Conservation (phyloP, 2,888 invertebrate genomes). For the Carabus problematicus region DNA sequence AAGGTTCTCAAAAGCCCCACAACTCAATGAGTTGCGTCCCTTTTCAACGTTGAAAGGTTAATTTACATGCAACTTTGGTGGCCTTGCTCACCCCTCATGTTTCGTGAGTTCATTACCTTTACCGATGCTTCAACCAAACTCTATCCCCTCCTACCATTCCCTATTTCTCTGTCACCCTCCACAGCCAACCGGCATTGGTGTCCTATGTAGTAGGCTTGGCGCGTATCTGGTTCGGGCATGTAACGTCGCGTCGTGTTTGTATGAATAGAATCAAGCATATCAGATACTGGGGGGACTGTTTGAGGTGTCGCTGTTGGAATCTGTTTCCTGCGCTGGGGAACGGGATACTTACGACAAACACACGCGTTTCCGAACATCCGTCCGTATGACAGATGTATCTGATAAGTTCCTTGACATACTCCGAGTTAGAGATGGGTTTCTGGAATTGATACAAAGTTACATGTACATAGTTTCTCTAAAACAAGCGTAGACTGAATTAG, state of each 20-base stretch:
- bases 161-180: background rate
- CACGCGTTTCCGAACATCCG: no score
- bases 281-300: background rate
- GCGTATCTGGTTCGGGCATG: background rate
- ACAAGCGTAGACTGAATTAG: no score
- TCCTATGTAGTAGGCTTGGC: no score
- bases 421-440: no score
- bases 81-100: constrained; percentile 17
- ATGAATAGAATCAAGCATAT: constrained; percentile 9
- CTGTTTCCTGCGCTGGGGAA: background rate
- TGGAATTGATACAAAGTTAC: no score
- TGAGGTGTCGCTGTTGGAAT: constrained; percentile 11
- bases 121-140: constrained; percentile 9
- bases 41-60: constrained; percentile 31
- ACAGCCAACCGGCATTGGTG: no score
- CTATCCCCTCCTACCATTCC: background rate
- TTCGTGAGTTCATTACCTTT: constrained; percentile 38
- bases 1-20: no score
- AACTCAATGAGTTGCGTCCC: background rate
- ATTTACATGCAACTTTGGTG: constrained; percentile 34
- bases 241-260: background rate
- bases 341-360: no score
- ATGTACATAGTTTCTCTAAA: no score
- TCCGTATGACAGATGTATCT: no score
- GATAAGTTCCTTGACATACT: no score